phyloP scores from a whole-genome alignment of 2,888 invertebrate species.

The Agriopis marginaria region DNA sequence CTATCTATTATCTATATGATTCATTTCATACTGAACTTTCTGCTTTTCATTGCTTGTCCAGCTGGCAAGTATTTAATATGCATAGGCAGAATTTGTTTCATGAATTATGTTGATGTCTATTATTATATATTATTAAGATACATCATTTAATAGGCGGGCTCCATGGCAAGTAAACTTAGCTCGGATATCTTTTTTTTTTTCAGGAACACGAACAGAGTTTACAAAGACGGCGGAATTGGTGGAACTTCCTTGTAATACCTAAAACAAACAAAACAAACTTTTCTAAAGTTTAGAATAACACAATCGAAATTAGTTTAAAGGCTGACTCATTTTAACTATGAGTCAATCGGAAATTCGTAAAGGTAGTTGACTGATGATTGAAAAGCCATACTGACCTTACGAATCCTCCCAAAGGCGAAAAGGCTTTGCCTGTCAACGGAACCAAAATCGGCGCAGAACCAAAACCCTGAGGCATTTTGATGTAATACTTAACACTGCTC shows the following conservation, averaged over 20 bases:
- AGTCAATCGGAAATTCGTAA: background rate
- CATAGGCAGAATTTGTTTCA: background rate
- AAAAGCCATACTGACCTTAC: conserved; percentile 63
- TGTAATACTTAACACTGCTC: conserved; percentile 76
- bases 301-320: background rate
- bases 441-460: conserved; percentile 63
- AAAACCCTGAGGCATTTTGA: conserved; percentile 70
- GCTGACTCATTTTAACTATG: background rate
- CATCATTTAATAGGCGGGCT: no score
- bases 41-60: background rate
- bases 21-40: background rate
- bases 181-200: background rate
- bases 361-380: background rate
- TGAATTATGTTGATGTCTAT: background rate
- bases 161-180: background rate
- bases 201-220: conserved; percentile 21
- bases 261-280: conserved; percentile 43
- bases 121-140: background rate
- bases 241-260: conserved; percentile 82
- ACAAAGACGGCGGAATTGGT: conserved; percentile 76
- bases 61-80: background rate
- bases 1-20: background rate
- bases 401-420: conserved; percentile 77
- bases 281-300: background rate
- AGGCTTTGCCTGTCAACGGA: conserved; percentile 74